These are phyloP conservation scores for Gerris lacustris DNA, from an alignment of 2,888 invertebrate genomes.

Conservation along the genomic window DNA sequence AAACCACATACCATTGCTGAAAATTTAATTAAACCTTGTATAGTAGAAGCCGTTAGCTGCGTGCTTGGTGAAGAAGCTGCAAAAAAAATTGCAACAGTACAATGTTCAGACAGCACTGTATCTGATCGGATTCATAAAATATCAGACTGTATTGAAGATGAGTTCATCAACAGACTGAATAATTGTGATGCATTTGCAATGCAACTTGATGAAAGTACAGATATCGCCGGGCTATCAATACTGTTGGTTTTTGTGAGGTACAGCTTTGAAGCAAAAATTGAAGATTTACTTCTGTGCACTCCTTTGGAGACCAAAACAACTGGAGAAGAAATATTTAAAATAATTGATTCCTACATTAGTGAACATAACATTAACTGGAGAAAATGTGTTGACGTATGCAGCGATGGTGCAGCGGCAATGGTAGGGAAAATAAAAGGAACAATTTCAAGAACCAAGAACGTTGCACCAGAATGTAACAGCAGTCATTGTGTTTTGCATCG, in stretches of 20 bases:
- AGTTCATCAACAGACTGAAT: slow-evolving; percentile 5
- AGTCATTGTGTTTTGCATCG: slow-evolving; percentile 3
- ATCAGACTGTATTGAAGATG: slow-evolving; percentile 10
- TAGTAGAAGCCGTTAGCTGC: neutral
- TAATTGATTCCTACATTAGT: neutral
- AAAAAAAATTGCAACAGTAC: slow-evolving; percentile 6
- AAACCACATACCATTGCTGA: slow-evolving; percentile 2
- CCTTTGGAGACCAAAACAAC: neutral
- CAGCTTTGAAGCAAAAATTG: neutral
- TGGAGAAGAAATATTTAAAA: slow-evolving; percentile 3
- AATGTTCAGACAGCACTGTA: slow-evolving; percentile 14
- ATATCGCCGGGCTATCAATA: slow-evolving; percentile 11
- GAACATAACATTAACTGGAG: neutral
- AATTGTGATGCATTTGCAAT: slow-evolving; percentile 14
- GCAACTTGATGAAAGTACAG: slow-evolving; percentile 18
- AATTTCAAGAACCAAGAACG: neutral
- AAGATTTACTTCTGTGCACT: slow-evolving; percentile 10
- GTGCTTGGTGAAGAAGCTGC: slow-evolving; percentile 11
- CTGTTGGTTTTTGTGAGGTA: slow-evolving; percentile 11
- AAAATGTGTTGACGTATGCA: slow-evolving; percentile 8
- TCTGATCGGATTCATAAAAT: slow-evolving; percentile 16
- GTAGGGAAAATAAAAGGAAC: neutral
- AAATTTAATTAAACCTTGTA: neutral
- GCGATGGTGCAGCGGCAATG: slow-evolving; percentile 8
- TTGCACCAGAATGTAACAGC: neutral